Conservation (phyloP, 30 jellyfish, hydroid and myxozoan species). For the Hydra vulgaris region DNA sequence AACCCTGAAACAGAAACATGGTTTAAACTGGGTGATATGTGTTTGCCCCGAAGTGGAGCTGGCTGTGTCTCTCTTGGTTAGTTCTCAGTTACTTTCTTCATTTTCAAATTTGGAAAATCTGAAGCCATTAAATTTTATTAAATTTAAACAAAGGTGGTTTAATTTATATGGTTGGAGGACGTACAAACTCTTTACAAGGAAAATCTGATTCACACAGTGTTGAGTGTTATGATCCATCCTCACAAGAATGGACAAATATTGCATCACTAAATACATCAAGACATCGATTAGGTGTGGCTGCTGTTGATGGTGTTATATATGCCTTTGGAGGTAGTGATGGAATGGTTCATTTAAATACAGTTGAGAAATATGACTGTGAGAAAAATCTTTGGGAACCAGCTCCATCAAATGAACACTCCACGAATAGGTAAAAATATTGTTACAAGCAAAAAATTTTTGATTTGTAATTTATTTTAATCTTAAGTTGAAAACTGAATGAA, state of each 20-base stretch:
- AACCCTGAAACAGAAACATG: slow-evolving; percentile 75
- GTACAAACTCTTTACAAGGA: slow-evolving; percentile 61
- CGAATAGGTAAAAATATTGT: slow-evolving; percentile 56
- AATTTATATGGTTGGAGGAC: slow-evolving; percentile 84
- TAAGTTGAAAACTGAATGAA: too few species aligned
- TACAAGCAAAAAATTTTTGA: too few species aligned
- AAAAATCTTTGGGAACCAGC: slow-evolving; percentile 59
- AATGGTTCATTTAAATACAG: slow-evolving; percentile 59
- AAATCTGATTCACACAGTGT: slow-evolving; percentile 75
- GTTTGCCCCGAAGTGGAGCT: slow-evolving; percentile 87
- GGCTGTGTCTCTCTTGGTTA: slow-evolving; percentile 91
- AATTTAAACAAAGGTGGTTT: slow-evolving; percentile 64
- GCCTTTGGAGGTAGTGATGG: slow-evolving; percentile 99
- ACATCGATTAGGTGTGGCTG: slow-evolving; percentile 91
- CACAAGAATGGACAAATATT: slow-evolving; percentile 76
- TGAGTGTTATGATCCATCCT: slow-evolving; percentile 85
- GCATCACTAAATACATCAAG: slow-evolving; percentile 87
- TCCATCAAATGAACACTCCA: slow-evolving; percentile 76
- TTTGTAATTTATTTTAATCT: too few species aligned
- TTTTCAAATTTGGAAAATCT: not conserved
- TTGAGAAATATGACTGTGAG: slow-evolving; percentile 70
- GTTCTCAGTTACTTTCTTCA: not conserved
- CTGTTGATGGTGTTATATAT: slow-evolving; percentile 59
- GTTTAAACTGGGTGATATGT: slow-evolving; percentile 44
- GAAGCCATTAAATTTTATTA: not conserved